A percentile compares a stretch with the other conserved stretches of the same genome.
Conservation (phyloP, 2,113 vertebrate genomes). For the Columba janthina region DNA sequence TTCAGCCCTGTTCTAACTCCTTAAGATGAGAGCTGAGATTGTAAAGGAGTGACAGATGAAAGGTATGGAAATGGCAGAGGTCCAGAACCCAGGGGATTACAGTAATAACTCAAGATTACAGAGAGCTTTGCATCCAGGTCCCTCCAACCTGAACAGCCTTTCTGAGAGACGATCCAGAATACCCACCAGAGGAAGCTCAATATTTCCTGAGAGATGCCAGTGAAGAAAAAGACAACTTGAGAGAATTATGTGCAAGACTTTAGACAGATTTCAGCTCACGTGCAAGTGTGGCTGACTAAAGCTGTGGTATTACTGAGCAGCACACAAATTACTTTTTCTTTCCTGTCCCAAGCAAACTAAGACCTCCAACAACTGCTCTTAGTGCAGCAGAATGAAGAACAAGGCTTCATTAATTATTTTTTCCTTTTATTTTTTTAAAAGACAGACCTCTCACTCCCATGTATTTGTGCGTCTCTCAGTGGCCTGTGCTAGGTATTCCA, state of each 20-base stretch:
- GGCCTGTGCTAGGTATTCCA: neutral
- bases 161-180: neutral
- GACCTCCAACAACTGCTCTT: neutral
- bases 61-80: neutral
- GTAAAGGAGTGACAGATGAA: neutral
- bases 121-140: neutral
- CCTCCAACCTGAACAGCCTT: neutral
- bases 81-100: neutral
- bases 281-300: neutral
- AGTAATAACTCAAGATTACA: neutral
- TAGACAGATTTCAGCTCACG: neutral
- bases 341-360: neutral
- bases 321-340: neutral
- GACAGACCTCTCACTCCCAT: neutral
- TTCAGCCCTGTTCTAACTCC: neutral
- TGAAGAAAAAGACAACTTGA: neutral
- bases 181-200: neutral
- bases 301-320: neutral
- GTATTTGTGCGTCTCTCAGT: neutral
- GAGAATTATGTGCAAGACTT: neutral
- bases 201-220: neutral
- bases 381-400: neutral
- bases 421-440: neutral
- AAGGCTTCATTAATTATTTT: neutral
- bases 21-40: neutral